Conservation (phyloP, 2,797 vertebrate species). For the Monodelphis domestica region DNA sequence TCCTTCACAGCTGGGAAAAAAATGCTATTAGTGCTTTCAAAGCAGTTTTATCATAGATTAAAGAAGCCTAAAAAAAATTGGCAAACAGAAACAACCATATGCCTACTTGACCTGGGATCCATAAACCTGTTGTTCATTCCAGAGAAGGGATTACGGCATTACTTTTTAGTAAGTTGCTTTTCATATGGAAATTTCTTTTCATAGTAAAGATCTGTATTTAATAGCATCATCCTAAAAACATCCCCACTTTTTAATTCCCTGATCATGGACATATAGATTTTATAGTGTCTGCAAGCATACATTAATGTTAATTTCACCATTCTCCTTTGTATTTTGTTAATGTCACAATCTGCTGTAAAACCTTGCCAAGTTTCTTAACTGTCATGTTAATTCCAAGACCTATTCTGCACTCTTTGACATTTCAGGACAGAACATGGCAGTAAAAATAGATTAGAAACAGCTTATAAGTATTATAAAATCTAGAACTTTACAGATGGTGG, state of each 20-base stretch:
- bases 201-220: constrained; percentile 86
- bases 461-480: constrained; percentile 91
- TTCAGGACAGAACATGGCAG: constrained; percentile 90
- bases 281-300: constrained; percentile 86
- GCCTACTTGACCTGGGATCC: constrained; percentile 87
- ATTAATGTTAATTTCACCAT: constrained; percentile 88
- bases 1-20: constrained; percentile 85
- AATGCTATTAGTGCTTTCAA: constrained; percentile 82
- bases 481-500: constrained; percentile 90
- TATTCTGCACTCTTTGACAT: constrained; percentile 89
- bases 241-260: constrained; percentile 86
- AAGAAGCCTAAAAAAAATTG: constrained; percentile 82
- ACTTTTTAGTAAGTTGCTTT: constrained; percentile 87
- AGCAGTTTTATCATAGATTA: constrained; percentile 83
- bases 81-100: constrained; percentile 85
- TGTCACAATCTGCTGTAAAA: constrained; percentile 90
- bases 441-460: constrained; percentile 92
- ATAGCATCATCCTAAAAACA: constrained; percentile 86
- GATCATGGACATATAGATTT: constrained; percentile 89
- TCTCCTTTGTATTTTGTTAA: constrained; percentile 90
- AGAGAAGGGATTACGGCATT: constrained; percentile 85
- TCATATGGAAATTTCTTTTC: constrained; percentile 90
- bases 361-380: constrained; percentile 91
- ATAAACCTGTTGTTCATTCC: constrained; percentile 88
- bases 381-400: constrained; percentile 91